A percentile compares a stretch with the other conserved stretches of the same genome.
phyloP scores from a whole-genome alignment of 2,797 vertebrate genomes.

The Gallinago nigripennis region DNA sequence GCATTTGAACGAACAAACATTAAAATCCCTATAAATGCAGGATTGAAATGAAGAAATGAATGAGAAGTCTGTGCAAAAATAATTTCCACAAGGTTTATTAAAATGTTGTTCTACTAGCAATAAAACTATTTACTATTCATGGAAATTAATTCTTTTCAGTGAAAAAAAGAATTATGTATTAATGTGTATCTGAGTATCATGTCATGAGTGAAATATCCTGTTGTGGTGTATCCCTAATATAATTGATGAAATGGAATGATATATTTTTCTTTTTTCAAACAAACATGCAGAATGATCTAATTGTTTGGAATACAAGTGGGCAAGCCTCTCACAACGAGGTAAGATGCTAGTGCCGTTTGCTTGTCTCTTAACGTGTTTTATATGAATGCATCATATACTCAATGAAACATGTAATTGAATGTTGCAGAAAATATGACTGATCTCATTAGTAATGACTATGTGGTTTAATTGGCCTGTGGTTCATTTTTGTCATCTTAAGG shows the following conservation, averaged over 20 bases:
- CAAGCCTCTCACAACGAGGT: constrained; percentile 75
- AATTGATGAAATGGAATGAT: not conserved
- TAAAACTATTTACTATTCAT: not conserved
- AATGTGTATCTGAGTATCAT: not conserved
- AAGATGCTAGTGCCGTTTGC: not conserved
- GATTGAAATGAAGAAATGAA: not conserved
- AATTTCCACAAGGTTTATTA: not conserved
- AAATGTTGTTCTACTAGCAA: not conserved
- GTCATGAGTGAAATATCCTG: not conserved
- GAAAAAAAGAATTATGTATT: not conserved
- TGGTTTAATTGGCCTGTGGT: not conserved
- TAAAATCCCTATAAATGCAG: not conserved
- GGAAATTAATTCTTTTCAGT: not conserved
- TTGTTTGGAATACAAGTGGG: constrained; percentile 67
- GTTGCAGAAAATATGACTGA: not conserved
- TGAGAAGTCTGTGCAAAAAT: not conserved
- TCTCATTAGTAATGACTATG: not conserved
- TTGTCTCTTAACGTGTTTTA: not conserved
- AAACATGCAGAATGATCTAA: constrained; percentile 63
- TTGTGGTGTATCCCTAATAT: not conserved
- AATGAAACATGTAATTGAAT: not conserved
- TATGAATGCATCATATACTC: not conserved
- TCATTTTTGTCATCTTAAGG: not conserved
- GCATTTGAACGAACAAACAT: not conserved
- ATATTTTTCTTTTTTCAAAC: not conserved